Conservation (phyloP, 2,797 vertebrate species). For the Sebastes reedi region DNA sequence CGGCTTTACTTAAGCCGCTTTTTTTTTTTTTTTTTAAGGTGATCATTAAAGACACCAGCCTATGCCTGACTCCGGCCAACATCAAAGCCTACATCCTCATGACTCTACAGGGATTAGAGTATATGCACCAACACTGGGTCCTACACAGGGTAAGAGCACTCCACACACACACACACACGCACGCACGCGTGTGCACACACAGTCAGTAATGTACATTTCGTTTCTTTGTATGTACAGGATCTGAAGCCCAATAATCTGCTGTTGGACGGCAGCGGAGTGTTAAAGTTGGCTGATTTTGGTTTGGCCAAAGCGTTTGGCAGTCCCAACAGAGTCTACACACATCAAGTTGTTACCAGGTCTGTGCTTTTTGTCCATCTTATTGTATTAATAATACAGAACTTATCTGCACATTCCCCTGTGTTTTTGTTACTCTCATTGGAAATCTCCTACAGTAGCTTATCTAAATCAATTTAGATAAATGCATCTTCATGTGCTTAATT, state of each 20-base stretch:
- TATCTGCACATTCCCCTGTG: neutral
- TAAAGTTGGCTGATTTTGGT: slow-evolving; percentile 98
- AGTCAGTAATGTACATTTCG: neutral
- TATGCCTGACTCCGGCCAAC: slow-evolving; percentile 94
- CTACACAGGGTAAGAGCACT: slow-evolving; percentile 90
- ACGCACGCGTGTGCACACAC: neutral
- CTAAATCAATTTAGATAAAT: neutral
- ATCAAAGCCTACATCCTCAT: slow-evolving; percentile 98
- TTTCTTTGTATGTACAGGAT: slow-evolving; percentile 81
- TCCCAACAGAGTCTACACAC: slow-evolving; percentile 95
- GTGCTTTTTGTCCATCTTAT: neutral
- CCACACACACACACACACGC: neutral
- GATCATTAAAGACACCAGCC: slow-evolving; percentile 97
- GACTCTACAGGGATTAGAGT: slow-evolving; percentile 97
- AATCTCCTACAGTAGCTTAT: neutral
- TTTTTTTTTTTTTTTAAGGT: slow-evolving; percentile 80
- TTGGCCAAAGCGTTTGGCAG: slow-evolving; percentile 97
- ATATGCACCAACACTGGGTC: slow-evolving; percentile 96
- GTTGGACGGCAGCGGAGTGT: slow-evolving; percentile 92
- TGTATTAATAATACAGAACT: neutral
- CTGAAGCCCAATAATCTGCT: slow-evolving; percentile 98
- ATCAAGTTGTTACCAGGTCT: slow-evolving; percentile 98
- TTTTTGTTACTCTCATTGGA: neutral
- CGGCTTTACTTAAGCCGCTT: neutral
- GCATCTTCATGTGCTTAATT: neutral